Base-by-base conservation (phyloP, 2,888 invertebrate genomes). In the Pammene aurita region DNA sequence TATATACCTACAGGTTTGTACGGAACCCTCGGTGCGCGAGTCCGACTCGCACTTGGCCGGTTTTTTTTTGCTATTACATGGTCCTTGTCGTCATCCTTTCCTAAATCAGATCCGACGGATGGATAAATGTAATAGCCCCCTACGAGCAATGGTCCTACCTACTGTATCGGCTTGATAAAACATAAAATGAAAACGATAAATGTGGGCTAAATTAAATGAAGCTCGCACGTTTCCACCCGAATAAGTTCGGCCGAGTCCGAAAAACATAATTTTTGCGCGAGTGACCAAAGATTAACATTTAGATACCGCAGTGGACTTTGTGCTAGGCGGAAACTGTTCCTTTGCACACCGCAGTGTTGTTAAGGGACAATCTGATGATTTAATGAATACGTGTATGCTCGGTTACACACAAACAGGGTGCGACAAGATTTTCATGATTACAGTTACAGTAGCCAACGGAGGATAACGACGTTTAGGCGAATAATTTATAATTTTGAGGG, bases 191-290 rank as follows among this genome's bases (percentile, higher is more conserved):
- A 81, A 82, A 50, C 64, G 50, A 72, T 42, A 52, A 52, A 58
- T 42, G 57, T 56, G 38, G n/a, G 42, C 55, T 66, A 74, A 75
- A 76, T 86, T 90, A 82, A 89, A 90, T 87, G 85, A 87, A 83
- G 86, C 87, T 80, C 82, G 78, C 76, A 62, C 78, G 77, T 85
- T 92, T 92, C 85, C 90, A 81, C 70, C 73, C 85, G 84, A 87
- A 80, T 84, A 80, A 84, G 77, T 86, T 82, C 81, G 76, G 73
- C 74, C 75, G 81, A 79, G 89, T 86, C 91, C 92, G 89, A 91
- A 92, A 92, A 90, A 90, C 92, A 92, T 92, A 92, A 92, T 92
- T 92, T 92, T 92, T 92, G 92, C 88, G 84, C 87, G 87, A 90
- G 84, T 89, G 89, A 88, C 91, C 92, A 91, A 91, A 92, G 92